phyloP scores from a whole-genome alignment of 1,140 invertebrate species.

The Drosophila saltans region DNA sequence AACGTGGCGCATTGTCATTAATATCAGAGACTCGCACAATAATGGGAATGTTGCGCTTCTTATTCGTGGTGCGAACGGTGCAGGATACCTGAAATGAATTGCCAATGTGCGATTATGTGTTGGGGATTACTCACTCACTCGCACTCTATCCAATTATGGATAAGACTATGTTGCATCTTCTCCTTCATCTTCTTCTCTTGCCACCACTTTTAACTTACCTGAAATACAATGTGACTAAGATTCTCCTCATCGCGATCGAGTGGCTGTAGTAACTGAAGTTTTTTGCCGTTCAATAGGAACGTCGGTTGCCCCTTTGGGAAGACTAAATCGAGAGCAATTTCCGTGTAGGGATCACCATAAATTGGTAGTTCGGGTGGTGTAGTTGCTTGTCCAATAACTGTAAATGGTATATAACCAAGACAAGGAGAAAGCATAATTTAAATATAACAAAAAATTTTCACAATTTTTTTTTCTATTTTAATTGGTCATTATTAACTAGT shows the following conservation, averaged over 20 bases:
- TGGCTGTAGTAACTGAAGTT: slow-evolving; percentile 89
- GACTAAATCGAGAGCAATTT: slow-evolving; percentile 90
- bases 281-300: slow-evolving; percentile 93
- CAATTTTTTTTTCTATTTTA: slow-evolving; percentile 2
- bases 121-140: neutral
- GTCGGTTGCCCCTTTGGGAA: slow-evolving; percentile 90
- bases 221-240: slow-evolving; percentile 93
- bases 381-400: slow-evolving; percentile 93
- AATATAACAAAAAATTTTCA: slow-evolving; percentile 16
- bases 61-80: slow-evolving; percentile 89
- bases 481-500: slow-evolving; percentile 20
- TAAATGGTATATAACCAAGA: slow-evolving; percentile 59
- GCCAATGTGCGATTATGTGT: slow-evolving; percentile 2
- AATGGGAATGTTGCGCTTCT: slow-evolving; percentile 91
- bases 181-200: neutral
- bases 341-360: slow-evolving; percentile 90
- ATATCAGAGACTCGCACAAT: slow-evolving; percentile 95
- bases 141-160: slow-evolving; percentile 23
- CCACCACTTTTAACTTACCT: slow-evolving; percentile 85
- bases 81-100: slow-evolving; percentile 88
- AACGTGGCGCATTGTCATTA: slow-evolving; percentile 93
- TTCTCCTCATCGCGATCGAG: slow-evolving; percentile 93
- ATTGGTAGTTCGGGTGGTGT: slow-evolving; percentile 91
- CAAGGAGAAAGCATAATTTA: slow-evolving; percentile 16
- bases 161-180: neutral